Evolutionary conservation across 2,113 vertebrate species (phyloP), one percentile per base, ranked within the genome.

Genomic region (Chaetura pelagica): DNA sequence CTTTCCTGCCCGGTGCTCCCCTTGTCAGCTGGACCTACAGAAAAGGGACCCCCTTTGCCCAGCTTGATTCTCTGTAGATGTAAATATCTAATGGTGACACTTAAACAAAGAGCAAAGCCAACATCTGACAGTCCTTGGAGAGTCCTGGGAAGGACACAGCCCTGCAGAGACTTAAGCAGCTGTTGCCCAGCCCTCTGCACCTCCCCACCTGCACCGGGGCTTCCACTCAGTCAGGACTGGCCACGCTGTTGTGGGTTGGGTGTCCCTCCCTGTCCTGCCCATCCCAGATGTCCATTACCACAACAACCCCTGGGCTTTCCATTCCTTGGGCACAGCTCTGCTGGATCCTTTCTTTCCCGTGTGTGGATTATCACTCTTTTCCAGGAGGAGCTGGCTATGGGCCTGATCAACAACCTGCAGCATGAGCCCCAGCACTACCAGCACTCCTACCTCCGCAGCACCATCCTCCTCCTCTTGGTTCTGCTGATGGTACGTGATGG

Each of bases 311-410:
- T 11, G 22, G 54, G 10, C 48, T 46, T 21, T 4, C n/a, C n/a
- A 5, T 9, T 5, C 3, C 8, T 14, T 7, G 15, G 13, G 42
- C 35, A 24, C 27, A 16, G 66, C n/a, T 24, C 62, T 38, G 22
- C 49, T 22, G 20, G 15, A 20, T 44, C 34, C 19, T 54, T 51
- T 32, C 64, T 74, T 38, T 9, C 57, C 24, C 11, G 0, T 8
- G 15, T 22, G 23, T 42, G 21, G 2, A 32, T 6, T 29, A 46
- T 30, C 35, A 30, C 8, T 4, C 23, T 20, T 32, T 93, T 61
- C 35, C 17, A 99, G 99, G 99, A 99, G 93, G 99, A 99, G 55
- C 94, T 99, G 85, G 98, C 98, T 8, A 66, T 99, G 74, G 95
- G 98, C 27, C 96, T 99, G 75, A 98, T 99, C 71, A 98, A 98